Evolutionary conservation across 2,888 invertebrate genomes (phyloP).

Genomic region (Onchidella celtica): DNA sequence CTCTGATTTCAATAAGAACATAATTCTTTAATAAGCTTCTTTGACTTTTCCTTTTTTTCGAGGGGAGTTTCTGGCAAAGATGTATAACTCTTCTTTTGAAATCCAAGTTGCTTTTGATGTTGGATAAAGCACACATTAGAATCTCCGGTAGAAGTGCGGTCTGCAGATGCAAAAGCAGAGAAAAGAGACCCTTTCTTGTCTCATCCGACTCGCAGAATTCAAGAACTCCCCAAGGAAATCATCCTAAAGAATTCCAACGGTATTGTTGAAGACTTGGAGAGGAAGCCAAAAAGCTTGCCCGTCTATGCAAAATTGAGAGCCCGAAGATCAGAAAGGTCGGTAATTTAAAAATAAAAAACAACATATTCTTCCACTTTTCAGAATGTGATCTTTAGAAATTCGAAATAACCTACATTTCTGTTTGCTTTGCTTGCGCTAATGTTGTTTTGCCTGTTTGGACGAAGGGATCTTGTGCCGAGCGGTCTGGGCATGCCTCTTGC

Average conservation of each 20-base stretch:
- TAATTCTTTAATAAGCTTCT: constrained; percentile 44
- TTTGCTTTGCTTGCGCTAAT: no score
- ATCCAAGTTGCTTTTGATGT: constrained; percentile 17
- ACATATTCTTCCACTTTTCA: no score
- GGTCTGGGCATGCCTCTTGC: no score
- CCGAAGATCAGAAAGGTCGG: no score
- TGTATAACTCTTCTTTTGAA: constrained; percentile 24
- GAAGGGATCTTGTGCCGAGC: no score
- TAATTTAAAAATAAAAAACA: no score
- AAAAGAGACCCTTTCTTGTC: not conserved
- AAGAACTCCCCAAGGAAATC: constrained; percentile 38
- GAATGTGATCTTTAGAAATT: no score
- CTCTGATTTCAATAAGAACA: constrained; percentile 31
- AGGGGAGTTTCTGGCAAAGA: constrained; percentile 4
- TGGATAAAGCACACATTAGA: constrained; percentile 10
- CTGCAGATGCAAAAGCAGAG: constrained; percentile 14
- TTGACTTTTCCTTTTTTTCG: constrained; percentile 8
- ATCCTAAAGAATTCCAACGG: constrained; percentile 10
- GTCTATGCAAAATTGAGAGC: no score
- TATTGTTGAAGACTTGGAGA: constrained; percentile 7
- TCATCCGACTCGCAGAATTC: constrained; percentile 33
- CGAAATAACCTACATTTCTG: no score
- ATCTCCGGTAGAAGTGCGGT: constrained; percentile 10
- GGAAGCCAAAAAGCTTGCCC: no score
- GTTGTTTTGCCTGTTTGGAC: no score